phyloP scores from a whole-genome alignment of 2,888 invertebrate species.

The Synanthedon andrenaeformis region DNA sequence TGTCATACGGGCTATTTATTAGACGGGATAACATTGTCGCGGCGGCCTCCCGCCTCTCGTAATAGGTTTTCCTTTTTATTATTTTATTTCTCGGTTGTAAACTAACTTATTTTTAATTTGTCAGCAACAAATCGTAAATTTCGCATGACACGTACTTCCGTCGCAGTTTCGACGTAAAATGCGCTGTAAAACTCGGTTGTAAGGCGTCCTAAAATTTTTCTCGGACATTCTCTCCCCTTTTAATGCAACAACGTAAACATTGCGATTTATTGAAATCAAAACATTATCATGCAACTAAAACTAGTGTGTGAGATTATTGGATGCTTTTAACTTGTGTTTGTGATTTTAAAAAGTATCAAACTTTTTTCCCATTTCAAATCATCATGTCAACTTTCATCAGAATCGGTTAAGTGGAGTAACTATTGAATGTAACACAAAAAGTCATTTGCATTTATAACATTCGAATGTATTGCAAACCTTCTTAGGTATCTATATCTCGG shows the following conservation, averaged over 20 bases:
- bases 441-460: too few species aligned
- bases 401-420: too few species aligned
- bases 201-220: slow-evolving; percentile 30
- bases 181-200: slow-evolving; percentile 38
- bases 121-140: slow-evolving; percentile 54
- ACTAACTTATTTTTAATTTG: slow-evolving; percentile 67
- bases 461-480: too few species aligned
- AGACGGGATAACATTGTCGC: slow-evolving; percentile 61
- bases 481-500: too few species aligned
- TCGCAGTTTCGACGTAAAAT: slow-evolving; percentile 31
- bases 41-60: slow-evolving; percentile 33
- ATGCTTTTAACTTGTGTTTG: too few species aligned
- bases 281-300: too few species aligned
- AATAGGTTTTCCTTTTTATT: slow-evolving; percentile 55
- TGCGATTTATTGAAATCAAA: slow-evolving; percentile 20
- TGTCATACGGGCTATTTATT: slow-evolving; percentile 62
- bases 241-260: slow-evolving; percentile 16
- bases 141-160: slow-evolving; percentile 36
- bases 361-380: too few species aligned
- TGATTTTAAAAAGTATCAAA: too few species aligned
- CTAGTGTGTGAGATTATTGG: too few species aligned
- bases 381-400: too few species aligned
- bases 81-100: slow-evolving; percentile 57
- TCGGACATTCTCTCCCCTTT: slow-evolving; percentile 20
- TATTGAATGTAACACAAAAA: too few species aligned